phyloP scores from a whole-genome alignment of 1,140 invertebrate species.

The Drosophila persimilis region DNA sequence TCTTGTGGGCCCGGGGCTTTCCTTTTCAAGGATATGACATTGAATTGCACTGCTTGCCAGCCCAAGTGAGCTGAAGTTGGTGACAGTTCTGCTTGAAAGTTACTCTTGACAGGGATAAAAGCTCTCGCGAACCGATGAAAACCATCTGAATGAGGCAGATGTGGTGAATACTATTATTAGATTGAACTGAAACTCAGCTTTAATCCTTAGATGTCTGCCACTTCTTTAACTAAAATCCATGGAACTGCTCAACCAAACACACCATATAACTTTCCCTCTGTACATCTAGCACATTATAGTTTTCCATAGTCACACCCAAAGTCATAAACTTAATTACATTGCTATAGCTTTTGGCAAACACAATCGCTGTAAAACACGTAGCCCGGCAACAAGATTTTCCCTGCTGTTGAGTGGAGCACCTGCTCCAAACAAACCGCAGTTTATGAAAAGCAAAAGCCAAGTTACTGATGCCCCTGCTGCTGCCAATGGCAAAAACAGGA shows the following conservation, averaged over 20 bases:
- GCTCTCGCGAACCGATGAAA: conserved; percentile 18
- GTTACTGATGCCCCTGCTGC: conserved; percentile 46
- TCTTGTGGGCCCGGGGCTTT: conserved; percentile 27
- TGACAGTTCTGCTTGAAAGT: conserved; percentile 15
- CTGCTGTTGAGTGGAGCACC: conserved; percentile 47
- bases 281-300: neutral
- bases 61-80: conserved; percentile 33
- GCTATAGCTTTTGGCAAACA: conserved; percentile 39
- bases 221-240: neutral
- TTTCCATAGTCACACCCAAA: conserved; percentile 34
- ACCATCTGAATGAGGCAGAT: neutral
- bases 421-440: conserved; percentile 48
- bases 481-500: conserved; percentile 63
- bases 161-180: conserved; percentile 2
- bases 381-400: conserved; percentile 37
- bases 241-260: no score
- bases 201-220: no score
- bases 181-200: neutral
- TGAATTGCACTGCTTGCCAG: conserved; percentile 68
- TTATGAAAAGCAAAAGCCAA: conserved; percentile 74
- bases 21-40: conserved; percentile 77
- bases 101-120: conserved; percentile 12
- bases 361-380: conserved; percentile 37
- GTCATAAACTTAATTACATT: conserved; percentile 69
- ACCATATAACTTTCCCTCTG: neutral